These are phyloP conservation scores for Hyposoter didymator DNA, from an alignment of 2,888 invertebrate species.

Conservation along the genomic window DNA sequence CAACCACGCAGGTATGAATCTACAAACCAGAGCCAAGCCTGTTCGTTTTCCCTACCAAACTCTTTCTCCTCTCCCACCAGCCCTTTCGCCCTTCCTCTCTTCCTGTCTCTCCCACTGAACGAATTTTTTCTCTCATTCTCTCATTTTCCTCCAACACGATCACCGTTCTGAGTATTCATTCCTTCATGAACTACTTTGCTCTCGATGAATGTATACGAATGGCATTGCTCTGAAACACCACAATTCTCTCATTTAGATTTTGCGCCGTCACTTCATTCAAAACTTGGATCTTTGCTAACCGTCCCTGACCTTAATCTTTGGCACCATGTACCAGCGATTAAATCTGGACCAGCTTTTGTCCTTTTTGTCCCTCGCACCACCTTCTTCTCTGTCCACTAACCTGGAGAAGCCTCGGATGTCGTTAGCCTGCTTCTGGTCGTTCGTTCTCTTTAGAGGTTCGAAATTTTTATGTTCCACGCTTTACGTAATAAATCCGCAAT, in stretches of 20 bases:
- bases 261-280: constrained; percentile 76
- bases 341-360: constrained; percentile 21
- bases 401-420: background rate
- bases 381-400: background rate
- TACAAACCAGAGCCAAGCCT: constrained; percentile 66
- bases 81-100: constrained; percentile 15
- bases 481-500: background rate
- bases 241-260: constrained; percentile 70
- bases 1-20: constrained; percentile 81
- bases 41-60: constrained; percentile 51
- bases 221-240: constrained; percentile 26
- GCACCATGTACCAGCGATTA: constrained; percentile 64
- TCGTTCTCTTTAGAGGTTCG: background rate
- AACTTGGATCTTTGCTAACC: constrained; percentile 54
- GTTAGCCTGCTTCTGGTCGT: background rate
- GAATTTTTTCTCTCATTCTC: constrained; percentile 4
- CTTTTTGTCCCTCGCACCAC: background rate
- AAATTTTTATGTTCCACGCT: background rate
- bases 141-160: constrained; percentile 8
- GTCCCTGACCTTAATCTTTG: constrained; percentile 45
- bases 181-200: constrained; percentile 50
- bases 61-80: constrained; percentile 37
- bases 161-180: constrained; percentile 35
- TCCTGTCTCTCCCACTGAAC: constrained; percentile 45
- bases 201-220: constrained; percentile 16